Evolutionary conservation across 2,797 vertebrate genomes (phyloP), one percentile per base, ranked within the genome.

Genomic region (Malacoraja senta): DNA sequence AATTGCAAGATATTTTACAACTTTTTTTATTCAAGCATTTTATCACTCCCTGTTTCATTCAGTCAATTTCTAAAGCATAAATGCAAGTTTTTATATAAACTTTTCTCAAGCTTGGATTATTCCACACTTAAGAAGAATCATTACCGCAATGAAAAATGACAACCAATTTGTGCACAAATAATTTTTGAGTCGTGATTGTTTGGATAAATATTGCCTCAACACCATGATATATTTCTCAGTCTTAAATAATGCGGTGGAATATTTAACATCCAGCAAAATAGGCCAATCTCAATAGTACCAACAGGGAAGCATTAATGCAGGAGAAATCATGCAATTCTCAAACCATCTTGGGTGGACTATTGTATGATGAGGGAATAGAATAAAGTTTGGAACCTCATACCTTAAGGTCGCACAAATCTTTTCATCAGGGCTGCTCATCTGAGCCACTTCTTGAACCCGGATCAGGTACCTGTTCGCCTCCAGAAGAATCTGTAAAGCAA

Each of bases 401-500:
- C 97, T 98, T 94, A 97, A 95, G 9, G 96, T 96, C 44, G 96
- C 95, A 61, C 95, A 95, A 21, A 97, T 95, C 94, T 96, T 95
- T 65, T 97, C 95, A 93, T 97, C 95, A 2, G 94, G 95, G 94
- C 96, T 96, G 61, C 93, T 95, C 94, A 98, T 96, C 94, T 98
- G 95, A 91, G 95, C 95, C 77, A 96, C 97, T 19, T 98, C 96
- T 95, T 98, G 97, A 76, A 94, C 95, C 61, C 94, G 95, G 84
- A 98, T 96, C 93, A 98, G 96, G 93, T 97, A 97, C 93, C 97
- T 96, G 95, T 95, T 98, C 94, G 94, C 96, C 96, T 98, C 97
- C 79, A 94, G 94, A 53, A 98, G 96, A 93, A 94, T 95, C 98
- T 98, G 92, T 93, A 91, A 93, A 93, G 93, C 81, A 79, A 95